phyloP scores from a whole-genome alignment of 2,888 invertebrate species.

The Ernsta delagoae region DNA sequence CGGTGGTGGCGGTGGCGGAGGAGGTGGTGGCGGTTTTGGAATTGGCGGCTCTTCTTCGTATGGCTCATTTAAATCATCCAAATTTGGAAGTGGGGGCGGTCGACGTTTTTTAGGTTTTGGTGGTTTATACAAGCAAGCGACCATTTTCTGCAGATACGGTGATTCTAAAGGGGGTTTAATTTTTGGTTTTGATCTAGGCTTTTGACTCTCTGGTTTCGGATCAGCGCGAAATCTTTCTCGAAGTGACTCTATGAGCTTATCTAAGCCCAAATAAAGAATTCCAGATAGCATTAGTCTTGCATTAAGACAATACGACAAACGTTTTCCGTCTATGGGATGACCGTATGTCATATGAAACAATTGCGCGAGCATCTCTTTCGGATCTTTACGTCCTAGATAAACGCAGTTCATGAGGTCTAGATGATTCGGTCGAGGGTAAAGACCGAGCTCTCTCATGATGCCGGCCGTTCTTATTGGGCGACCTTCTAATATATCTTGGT shows the following conservation, averaged over 20 bases:
- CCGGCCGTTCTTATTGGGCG: slow-evolving; percentile 57
- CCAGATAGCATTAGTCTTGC: slow-evolving; percentile 67
- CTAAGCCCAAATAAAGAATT: slow-evolving; percentile 69
- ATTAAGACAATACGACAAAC: slow-evolving; percentile 59
- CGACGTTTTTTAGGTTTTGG: slow-evolving; percentile 49
- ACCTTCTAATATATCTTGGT: slow-evolving; percentile 71
- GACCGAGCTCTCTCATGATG: slow-evolving; percentile 60
- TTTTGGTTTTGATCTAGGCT: slow-evolving; percentile 53
- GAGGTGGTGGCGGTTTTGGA: slow-evolving; percentile 58
- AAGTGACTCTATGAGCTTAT: slow-evolving; percentile 58
- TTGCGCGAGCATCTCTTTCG: slow-evolving; percentile 70
- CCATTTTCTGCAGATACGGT: slow-evolving; percentile 67
- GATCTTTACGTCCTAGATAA: slow-evolving; percentile 60
- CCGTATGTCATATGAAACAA: slow-evolving; percentile 62
- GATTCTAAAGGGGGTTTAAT: slow-evolving; percentile 53
- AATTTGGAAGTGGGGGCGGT: slow-evolving; percentile 66
- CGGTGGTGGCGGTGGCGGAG: slow-evolving; percentile 68
- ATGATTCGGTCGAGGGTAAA: slow-evolving; percentile 59
- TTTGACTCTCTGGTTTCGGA: slow-evolving; percentile 39
- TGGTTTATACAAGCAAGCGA: slow-evolving; percentile 58
- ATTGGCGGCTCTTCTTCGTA: slow-evolving; percentile 63
- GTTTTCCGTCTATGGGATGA: slow-evolving; percentile 62
- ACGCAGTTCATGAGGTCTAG: slow-evolving; percentile 65
- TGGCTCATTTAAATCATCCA: slow-evolving; percentile 66
- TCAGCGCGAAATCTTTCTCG: slow-evolving; percentile 61